phyloP scores from a whole-genome alignment of 2,797 vertebrate genomes.

The Carapus acus region DNA sequence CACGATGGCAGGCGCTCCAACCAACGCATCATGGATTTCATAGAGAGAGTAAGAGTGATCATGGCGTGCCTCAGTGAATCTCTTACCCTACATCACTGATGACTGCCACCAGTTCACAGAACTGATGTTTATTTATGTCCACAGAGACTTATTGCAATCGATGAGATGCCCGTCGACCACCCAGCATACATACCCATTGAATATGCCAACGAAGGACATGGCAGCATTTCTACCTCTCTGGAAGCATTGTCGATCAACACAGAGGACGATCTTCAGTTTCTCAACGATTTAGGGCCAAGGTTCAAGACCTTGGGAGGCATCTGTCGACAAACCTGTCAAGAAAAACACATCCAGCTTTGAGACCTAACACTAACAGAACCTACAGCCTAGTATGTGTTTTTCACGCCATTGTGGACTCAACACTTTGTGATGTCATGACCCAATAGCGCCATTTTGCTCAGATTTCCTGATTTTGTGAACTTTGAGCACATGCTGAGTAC shows the following conservation, averaged over 20 bases:
- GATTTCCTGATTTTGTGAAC: conserved; percentile 9
- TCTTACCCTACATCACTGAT: not conserved
- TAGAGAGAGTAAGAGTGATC: conserved; percentile 52
- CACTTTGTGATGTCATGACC: not conserved
- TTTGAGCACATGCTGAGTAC: not conserved
- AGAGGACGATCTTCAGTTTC: conserved; percentile 52
- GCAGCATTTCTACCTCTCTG: conserved; percentile 50
- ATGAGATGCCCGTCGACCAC: not conserved
- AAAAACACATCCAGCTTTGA: conserved; percentile 39
- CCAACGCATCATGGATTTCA: conserved; percentile 23
- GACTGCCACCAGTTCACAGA: too few species aligned
- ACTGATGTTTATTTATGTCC: not conserved
- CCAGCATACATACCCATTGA: conserved; percentile 25
- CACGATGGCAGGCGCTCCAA: conserved; percentile 5
- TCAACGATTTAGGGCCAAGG: conserved; percentile 66
- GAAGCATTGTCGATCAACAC: conserved; percentile 50
- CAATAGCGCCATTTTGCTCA: not conserved
- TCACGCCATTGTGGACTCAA: not conserved
- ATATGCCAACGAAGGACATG: conserved; percentile 68
- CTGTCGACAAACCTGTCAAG: conserved; percentile 24
- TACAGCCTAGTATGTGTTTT: not conserved
- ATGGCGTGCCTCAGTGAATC: not conserved
- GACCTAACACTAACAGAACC: not conserved
- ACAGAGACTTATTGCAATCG: conserved; percentile 58
- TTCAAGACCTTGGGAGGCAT: conserved; percentile 63